Conservation (phyloP, 1,140 invertebrate species). For the Cydia fagiglandana region DNA sequence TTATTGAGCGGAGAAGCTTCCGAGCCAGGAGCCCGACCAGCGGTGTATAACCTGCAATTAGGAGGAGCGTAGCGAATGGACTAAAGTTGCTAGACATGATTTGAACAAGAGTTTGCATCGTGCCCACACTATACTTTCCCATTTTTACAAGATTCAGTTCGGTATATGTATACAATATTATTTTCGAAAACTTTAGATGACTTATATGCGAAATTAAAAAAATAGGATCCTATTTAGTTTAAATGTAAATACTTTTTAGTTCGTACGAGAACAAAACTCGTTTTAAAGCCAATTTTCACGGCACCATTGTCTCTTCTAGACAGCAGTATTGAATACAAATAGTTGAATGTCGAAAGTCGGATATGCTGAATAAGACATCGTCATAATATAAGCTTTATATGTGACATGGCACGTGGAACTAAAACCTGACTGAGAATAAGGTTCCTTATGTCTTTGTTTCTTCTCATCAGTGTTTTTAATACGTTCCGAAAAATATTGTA, state of each 20-base stretch:
- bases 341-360: conserved; percentile 42
- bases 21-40: conserved; percentile 8
- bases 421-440: not conserved
- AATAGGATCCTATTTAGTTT: conserved; percentile 8
- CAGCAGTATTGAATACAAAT: conserved; percentile 45
- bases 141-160: not conserved
- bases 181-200: too few species aligned
- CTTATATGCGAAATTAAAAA: too few species aligned
- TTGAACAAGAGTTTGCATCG: not conserved
- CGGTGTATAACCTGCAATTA: conserved; percentile 22
- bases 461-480: not conserved
- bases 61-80: conserved; percentile 16
- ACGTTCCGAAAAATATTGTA: not conserved
- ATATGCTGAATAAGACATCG: conserved; percentile 35
- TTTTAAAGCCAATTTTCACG: conserved; percentile 60
- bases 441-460: not conserved
- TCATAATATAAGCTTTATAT: conserved; percentile 12
- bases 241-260: conserved; percentile 56
- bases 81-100: conserved; percentile 15
- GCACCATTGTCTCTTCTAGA: conserved; percentile 46
- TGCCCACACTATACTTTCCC: not conserved
- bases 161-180: not conserved
- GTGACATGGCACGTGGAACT: not conserved
- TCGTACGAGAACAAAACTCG: conserved; percentile 51
- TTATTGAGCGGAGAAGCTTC: conserved; percentile 17